Evolutionary conservation across 1,140 invertebrate genomes (phyloP).

Genomic region (Drosophila lini): DNA sequence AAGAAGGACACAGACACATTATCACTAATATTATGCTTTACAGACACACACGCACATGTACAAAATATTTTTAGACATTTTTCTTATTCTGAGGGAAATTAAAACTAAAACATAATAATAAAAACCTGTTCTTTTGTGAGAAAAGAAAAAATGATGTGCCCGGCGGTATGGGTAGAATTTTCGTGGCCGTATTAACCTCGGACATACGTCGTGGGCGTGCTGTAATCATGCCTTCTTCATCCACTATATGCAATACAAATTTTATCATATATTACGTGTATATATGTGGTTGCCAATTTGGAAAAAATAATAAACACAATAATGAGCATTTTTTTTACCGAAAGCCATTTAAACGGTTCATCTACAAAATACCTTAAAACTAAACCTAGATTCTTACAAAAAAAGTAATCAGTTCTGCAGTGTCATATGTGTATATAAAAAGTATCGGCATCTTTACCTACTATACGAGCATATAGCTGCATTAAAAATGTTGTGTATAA

Average conservation of each 20-base stretch:
- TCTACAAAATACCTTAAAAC: constrained; percentile 35
- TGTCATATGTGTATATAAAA: constrained; percentile 3
- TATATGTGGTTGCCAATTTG: constrained; percentile 77
- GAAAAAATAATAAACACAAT: constrained; percentile 69
- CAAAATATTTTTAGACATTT: constrained; percentile 17
- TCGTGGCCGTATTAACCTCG: constrained; percentile 92
- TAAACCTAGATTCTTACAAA: constrained; percentile 31
- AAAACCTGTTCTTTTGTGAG: constrained; percentile 95
- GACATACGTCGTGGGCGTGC: constrained; percentile 95
- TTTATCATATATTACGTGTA: constrained; percentile 55
- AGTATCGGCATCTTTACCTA: constrained; percentile 3
- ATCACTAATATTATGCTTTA: constrained; percentile 37
- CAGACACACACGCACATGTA: constrained; percentile 33
- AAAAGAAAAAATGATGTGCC: constrained; percentile 98
- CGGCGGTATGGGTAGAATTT: constrained; percentile 97
- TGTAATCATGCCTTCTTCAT: constrained; percentile 88
- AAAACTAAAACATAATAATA: constrained; percentile 77
- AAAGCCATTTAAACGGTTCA: constrained; percentile 17
- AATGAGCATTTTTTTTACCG: constrained; percentile 37
- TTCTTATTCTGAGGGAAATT: constrained; percentile 35
- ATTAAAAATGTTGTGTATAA: not conserved
- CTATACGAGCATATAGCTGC: constrained; percentile 1
- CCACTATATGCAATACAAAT: constrained; percentile 83
- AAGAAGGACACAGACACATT: constrained; percentile 53
- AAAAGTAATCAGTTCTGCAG: constrained; percentile 11